phyloP scores from a whole-genome alignment of 1,140 invertebrate genomes.

The Araneus ventricosus region DNA sequence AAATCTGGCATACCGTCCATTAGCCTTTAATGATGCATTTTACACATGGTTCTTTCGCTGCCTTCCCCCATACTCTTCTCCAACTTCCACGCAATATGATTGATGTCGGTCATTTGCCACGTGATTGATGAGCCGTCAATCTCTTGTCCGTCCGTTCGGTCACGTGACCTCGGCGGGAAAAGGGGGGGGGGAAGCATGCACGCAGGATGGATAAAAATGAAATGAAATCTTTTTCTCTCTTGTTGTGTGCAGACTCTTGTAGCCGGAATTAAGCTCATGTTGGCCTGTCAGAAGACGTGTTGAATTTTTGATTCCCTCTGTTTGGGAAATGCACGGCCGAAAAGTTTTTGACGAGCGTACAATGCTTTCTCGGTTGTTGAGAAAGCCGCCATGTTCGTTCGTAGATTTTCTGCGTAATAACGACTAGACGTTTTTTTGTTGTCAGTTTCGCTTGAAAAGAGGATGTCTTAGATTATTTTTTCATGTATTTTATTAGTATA shows the following conservation, averaged over 20 bases:
- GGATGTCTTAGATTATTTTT: too few relatives aligned
- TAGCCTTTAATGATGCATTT: slow-evolving; percentile 73
- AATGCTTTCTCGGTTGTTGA: background rate
- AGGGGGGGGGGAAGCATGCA: background rate
- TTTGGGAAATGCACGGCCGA: background rate
- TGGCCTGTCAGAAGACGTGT: slow-evolving; percentile 68
- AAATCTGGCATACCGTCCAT: background rate
- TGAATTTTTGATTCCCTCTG: slow-evolving; percentile 70
- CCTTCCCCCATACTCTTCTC: slow-evolving; percentile 27
- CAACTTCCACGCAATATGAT: slow-evolving; percentile 74
- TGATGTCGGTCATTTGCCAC: slow-evolving; percentile 73
- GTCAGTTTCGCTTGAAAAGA: background rate
- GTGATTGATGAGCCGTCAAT: slow-evolving; percentile 73
- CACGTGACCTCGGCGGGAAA: slow-evolving; percentile 54
- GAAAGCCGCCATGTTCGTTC: too few relatives aligned
- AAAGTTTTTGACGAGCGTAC: background rate
- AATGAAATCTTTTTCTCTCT: slow-evolving; percentile 48
- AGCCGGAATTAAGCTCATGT: slow-evolving; percentile 69
- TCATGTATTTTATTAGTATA: too few relatives aligned
- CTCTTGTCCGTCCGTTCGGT: slow-evolving; percentile 59
- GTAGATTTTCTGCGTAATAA: background rate
- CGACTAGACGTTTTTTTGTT: background rate
- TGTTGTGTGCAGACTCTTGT: slow-evolving; percentile 27
- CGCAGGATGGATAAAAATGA: slow-evolving; percentile 30
- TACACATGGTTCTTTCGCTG: slow-evolving; percentile 73